Conservation (phyloP, 2,113 vertebrate species). For the Tachysurus fulvidraco region DNA sequence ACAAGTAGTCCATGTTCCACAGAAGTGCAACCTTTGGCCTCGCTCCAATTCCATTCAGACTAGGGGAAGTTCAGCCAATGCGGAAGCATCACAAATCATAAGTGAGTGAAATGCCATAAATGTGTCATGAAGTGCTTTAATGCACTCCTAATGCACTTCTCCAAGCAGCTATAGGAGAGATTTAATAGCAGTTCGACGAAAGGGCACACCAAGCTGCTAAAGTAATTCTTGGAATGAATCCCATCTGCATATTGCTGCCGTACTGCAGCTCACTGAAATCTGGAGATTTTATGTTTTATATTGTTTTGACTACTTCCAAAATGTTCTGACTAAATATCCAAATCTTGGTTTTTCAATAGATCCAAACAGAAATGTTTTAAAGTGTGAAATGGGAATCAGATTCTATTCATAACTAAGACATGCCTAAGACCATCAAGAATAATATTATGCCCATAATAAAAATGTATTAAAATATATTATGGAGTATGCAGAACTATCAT, state of each 20-base stretch:
- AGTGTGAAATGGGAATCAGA: constrained; percentile 53
- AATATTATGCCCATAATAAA: constrained; percentile 49
- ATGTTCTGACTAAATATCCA: constrained; percentile 26
- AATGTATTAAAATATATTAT: constrained; percentile 21
- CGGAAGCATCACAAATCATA: constrained; percentile 53
- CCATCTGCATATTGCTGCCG: constrained; percentile 74
- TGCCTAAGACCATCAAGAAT: constrained; percentile 35
- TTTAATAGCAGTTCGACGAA: constrained; percentile 73
- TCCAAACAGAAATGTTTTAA: constrained; percentile 57
- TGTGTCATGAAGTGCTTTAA: constrained; percentile 64
- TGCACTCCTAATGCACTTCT: constrained; percentile 68
- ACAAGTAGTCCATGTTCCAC: constrained; percentile 32
- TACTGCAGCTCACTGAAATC: constrained; percentile 64
- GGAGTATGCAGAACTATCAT: constrained; percentile 1
- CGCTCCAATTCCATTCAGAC: constrained; percentile 32
- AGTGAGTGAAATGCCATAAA: constrained; percentile 64
- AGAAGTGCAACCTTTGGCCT: constrained; percentile 29
- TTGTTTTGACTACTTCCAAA: constrained; percentile 48
- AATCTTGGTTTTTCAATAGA: constrained; percentile 55
- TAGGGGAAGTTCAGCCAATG: constrained; percentile 22
- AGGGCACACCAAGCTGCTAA: constrained; percentile 70
- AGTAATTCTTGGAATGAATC: constrained; percentile 70
- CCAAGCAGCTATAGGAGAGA: constrained; percentile 65
- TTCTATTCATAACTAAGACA: constrained; percentile 12
- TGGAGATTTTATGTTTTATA: constrained; percentile 31